Evolutionary conservation across 2,888 invertebrate species (phyloP).

Genomic region (Lamproptera curius): DNA sequence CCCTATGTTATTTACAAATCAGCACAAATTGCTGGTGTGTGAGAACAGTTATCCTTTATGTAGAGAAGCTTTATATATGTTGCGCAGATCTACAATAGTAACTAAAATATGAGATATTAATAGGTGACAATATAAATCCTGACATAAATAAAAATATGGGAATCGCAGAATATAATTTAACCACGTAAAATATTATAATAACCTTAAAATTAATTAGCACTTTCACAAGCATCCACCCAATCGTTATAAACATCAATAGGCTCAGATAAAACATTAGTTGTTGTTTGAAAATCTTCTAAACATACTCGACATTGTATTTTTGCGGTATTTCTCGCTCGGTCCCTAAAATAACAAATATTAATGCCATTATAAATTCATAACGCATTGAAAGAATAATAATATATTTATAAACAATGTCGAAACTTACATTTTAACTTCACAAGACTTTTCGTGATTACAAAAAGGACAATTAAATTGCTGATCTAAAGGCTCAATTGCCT

Average conservation of each 20-base stretch:
- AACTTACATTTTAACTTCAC: conserved; percentile 98
- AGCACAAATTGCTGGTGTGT: no score
- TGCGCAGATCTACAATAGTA: no score
- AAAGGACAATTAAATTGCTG: conserved; percentile 99
- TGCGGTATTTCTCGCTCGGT: conserved; percentile 95
- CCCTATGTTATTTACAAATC: no score
- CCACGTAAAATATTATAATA: conserved; percentile 16
- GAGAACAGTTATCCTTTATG: no score
- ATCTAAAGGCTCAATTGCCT: conserved; percentile 95
- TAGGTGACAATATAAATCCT: no score
- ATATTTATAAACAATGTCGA: not conserved
- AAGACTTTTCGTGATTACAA: conserved; percentile 99
- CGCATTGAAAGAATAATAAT: conserved; percentile 1
- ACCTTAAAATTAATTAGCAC: conserved; percentile 80
- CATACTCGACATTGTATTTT: conserved; percentile 97
- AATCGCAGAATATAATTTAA: conserved; percentile 23
- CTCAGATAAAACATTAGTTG: conserved; percentile 97
- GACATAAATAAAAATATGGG: no score
- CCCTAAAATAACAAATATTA: conserved; percentile 87
- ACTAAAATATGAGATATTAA: no score
- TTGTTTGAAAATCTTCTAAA: conserved; percentile 97
- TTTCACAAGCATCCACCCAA: conserved; percentile 99
- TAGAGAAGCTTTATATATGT: no score
- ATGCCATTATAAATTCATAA: no score
- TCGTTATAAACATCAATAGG: conserved; percentile 99